phyloP scores from a whole-genome alignment of 2,797 vertebrate species.

The Propithecus deckenii region DNA sequence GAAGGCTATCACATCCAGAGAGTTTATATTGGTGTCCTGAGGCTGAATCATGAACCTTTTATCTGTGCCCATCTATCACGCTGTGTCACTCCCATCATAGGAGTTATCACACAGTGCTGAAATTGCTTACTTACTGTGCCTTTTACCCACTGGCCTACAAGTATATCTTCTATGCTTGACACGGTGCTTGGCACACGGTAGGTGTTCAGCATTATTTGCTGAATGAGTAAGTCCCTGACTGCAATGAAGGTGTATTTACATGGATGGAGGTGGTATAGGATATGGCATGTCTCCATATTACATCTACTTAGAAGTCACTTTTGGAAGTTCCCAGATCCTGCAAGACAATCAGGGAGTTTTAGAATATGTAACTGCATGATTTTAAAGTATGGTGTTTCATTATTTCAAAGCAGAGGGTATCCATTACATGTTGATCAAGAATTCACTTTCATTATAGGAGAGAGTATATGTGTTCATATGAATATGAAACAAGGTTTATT shows the following conservation, averaged over 20 bases:
- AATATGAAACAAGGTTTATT: constrained; percentile 54
- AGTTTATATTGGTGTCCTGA: not conserved
- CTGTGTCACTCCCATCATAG: not conserved
- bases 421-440: not conserved
- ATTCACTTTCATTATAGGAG: constrained; percentile 6
- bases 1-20: not conserved
- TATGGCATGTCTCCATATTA: not conserved
- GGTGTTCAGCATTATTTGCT: not conserved
- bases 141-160: not conserved
- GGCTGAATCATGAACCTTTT: not conserved
- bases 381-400: not conserved
- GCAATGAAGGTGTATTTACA: not conserved
- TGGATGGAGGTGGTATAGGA: not conserved
- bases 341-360: not conserved
- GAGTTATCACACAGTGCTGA: not conserved
- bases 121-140: not conserved
- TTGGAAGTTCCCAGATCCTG: not conserved
- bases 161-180: not conserved
- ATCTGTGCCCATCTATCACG: not conserved
- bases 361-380: not conserved
- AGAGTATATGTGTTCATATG: not conserved
- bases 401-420: not conserved
- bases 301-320: not conserved
- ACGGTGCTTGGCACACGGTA: not conserved
- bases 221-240: not conserved